Evolutionary conservation across 2,113 vertebrate genomes (phyloP).

Genomic region (Ciconia maguari): DNA sequence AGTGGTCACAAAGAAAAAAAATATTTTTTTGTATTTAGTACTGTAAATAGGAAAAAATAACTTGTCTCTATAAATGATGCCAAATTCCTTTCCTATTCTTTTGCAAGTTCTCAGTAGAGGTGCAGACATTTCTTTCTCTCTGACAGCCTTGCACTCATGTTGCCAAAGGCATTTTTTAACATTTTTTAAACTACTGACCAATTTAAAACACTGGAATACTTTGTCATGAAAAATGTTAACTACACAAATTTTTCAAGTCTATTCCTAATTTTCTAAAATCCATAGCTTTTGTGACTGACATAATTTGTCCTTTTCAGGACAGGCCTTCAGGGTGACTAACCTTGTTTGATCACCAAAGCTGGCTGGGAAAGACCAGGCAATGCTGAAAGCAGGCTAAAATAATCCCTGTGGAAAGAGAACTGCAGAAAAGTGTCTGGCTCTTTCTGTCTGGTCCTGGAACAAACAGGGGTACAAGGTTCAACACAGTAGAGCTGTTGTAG

Average conservation of each 20-base stretch:
- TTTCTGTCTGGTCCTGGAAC: neutral
- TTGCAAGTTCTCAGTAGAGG: neutral
- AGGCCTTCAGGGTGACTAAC: neutral
- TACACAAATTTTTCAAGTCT: neutral
- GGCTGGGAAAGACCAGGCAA: neutral
- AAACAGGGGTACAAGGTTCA: neutral
- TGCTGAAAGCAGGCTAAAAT: neutral
- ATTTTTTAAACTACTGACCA: neutral
- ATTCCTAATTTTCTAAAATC: neutral
- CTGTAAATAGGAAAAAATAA: neutral
- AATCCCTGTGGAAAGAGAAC: neutral
- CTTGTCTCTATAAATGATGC: neutral
- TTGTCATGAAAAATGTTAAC: neutral
- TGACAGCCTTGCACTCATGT: neutral
- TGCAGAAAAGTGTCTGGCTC: neutral
- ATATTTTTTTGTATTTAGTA: neutral
- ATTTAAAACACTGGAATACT: neutral
- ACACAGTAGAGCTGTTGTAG: neutral
- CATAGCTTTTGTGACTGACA: neutral
- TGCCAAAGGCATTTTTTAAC: neutral
- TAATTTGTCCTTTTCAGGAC: neutral
- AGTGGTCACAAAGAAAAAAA: neutral
- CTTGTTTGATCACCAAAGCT: constrained; percentile 1
- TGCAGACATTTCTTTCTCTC: neutral
- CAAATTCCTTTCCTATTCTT: neutral